phyloP scores from a whole-genome alignment of 1,140 invertebrate genomes.

The Melipona quadrifasciata region DNA sequence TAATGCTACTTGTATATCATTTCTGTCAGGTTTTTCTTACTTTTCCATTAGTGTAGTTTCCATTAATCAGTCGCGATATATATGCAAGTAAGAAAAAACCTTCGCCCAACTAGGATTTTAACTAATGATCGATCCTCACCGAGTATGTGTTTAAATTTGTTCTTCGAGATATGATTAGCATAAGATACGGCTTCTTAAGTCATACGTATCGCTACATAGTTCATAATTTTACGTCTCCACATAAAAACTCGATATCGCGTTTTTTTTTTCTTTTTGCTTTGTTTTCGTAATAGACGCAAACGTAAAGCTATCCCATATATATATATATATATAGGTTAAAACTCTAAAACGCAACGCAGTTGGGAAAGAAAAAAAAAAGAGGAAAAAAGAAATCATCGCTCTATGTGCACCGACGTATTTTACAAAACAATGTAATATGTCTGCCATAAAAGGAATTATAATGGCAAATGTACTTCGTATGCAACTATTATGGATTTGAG shows the following conservation, averaged over 20 bases:
- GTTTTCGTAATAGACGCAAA: background rate
- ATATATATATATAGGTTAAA: background rate
- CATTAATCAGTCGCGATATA: slow-evolving; percentile 29
- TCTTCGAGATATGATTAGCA: slow-evolving; percentile 37
- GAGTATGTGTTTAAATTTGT: background rate
- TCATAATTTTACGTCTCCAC: background rate
- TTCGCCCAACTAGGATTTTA: slow-evolving; percentile 5
- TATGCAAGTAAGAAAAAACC: slow-evolving; percentile 18
- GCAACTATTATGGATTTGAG: background rate
- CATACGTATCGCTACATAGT: slow-evolving; percentile 19
- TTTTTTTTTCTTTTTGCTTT: too few relatives aligned
- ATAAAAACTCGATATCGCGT: background rate
- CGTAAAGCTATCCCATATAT: slow-evolving; percentile 8
- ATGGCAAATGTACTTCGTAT: background rate
- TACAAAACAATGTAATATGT: background rate
- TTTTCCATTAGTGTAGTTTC: background rate
- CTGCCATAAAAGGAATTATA: background rate
- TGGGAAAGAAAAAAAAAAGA: background rate
- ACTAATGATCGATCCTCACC: slow-evolving; percentile 37
- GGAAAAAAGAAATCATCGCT: background rate
- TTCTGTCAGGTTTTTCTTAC: slow-evolving; percentile 6
- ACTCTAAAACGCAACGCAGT: background rate
- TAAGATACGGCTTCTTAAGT: slow-evolving; percentile 27
- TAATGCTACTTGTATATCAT: slow-evolving; percentile 35
- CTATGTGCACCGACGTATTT: background rate